Conservation (phyloP, 2,113 vertebrate species). For the Rhynchopsitta pachyrhyncha region DNA sequence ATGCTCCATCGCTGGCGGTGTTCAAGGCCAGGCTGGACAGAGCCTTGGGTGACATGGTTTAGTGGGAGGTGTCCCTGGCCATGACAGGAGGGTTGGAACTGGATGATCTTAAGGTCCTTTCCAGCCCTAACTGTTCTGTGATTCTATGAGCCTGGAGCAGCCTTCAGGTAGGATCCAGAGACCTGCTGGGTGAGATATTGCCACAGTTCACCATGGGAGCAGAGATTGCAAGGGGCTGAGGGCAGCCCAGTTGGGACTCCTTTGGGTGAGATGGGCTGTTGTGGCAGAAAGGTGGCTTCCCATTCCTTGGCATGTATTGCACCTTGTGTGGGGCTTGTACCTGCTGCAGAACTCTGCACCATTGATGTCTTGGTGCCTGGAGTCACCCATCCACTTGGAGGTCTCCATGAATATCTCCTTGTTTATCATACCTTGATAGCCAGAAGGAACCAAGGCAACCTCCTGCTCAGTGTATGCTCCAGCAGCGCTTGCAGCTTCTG, state of each 20-base stretch:
- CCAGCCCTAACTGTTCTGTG: too few relatives aligned
- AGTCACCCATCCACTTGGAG: neutral
- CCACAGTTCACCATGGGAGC: rapidly evolving
- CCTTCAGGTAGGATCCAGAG: neutral
- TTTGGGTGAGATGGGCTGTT: neutral
- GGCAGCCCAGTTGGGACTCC: rapidly evolving
- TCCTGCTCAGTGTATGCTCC: neutral
- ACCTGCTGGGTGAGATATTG: rapidly evolving
- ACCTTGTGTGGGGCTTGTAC: rapidly evolving
- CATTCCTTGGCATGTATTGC: rapidly evolving
- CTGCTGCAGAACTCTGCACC: neutral
- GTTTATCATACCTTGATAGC: neutral
- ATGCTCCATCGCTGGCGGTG: too few relatives aligned
- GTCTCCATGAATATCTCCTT: neutral
- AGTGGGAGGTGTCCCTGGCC: too few relatives aligned
- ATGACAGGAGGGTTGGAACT: too few relatives aligned
- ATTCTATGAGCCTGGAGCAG: neutral
- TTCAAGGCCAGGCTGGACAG: too few relatives aligned
- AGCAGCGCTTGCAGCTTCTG: neutral
- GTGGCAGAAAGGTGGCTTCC: neutral
- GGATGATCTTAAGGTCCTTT: too few relatives aligned
- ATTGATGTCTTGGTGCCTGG: too few relatives aligned
- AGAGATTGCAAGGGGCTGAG: neutral
- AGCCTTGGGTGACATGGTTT: too few relatives aligned
- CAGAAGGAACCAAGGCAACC: neutral